Evolutionary conservation across 2,113 vertebrate species (phyloP).

Genomic region (Ctenodactylus gundi): DNA sequence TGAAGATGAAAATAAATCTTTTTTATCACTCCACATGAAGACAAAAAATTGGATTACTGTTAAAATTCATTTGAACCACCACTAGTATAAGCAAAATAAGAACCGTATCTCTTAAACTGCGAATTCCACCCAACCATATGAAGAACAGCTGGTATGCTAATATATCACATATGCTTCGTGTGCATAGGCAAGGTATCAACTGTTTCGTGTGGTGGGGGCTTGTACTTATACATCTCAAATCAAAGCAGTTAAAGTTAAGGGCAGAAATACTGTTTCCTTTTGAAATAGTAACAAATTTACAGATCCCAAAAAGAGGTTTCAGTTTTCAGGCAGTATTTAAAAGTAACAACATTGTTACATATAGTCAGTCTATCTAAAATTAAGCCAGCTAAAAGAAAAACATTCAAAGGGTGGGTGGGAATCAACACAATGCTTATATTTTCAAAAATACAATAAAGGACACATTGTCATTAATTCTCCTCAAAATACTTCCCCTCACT

Average conservation of each 20-base stretch:
- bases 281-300: not conserved
- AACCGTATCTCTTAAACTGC: not conserved
- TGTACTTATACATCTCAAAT: not conserved
- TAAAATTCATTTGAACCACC: not conserved
- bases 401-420: not conserved
- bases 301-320: not conserved
- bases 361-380: not conserved
- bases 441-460: too few species aligned
- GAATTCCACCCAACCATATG: not conserved
- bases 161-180: not conserved
- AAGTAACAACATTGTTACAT: not conserved
- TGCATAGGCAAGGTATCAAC: not conserved
- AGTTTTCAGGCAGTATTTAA: not conserved
- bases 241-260: constrained; percentile 11
- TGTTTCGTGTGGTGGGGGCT: too few species aligned
- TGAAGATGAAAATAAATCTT: not conserved
- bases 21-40: not conserved
- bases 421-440: not conserved
- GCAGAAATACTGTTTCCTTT: constrained; percentile 12
- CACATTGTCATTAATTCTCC: too few species aligned
- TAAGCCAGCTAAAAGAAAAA: too few species aligned
- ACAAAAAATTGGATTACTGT: not conserved
- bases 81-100: not conserved
- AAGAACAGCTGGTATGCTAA: not conserved
- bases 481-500: too few species aligned